Evolutionary conservation across 2,797 vertebrate species (phyloP).

Genomic region (Ptychadena robeensis): DNA sequence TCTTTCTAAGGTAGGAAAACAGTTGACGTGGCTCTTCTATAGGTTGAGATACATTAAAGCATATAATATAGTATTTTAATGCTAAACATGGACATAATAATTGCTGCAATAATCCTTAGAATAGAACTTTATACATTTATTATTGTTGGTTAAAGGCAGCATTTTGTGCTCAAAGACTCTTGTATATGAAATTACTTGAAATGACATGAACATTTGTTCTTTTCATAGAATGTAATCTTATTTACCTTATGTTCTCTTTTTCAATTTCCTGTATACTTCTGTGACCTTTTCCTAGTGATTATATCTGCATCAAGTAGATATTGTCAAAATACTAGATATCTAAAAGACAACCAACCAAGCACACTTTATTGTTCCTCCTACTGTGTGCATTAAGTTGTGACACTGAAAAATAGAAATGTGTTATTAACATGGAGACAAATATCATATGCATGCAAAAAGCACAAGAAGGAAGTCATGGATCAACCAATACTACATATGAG

Average conservation of each 20-base stretch:
- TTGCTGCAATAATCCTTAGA: neutral
- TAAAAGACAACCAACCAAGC: neutral
- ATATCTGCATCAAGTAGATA: slow-evolving; percentile 47
- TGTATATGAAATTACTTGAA: slow-evolving; percentile 38
- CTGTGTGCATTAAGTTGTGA: neutral
- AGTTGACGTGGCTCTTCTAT: neutral
- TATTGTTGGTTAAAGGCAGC: neutral
- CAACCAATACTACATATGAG: neutral
- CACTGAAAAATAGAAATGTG: neutral
- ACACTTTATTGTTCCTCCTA: neutral
- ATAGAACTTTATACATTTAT: neutral
- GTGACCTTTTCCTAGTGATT: slow-evolving; percentile 52
- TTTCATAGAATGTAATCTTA: slow-evolving; percentile 40
- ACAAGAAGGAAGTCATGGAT: neutral
- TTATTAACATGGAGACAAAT: neutral
- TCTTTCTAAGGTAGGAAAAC: too few relatives aligned
- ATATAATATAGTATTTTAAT: neutral
- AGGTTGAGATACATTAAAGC: neutral
- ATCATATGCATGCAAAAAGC: neutral
- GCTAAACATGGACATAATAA: neutral
- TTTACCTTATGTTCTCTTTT: slow-evolving; percentile 49
- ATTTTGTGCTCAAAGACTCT: slow-evolving; percentile 13
- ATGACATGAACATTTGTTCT: slow-evolving; percentile 49
- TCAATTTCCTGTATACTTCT: slow-evolving; percentile 55
- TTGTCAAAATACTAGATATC: slow-evolving; percentile 41